These are phyloP conservation scores for Gibbula magus DNA, from an alignment of 2,888 invertebrate species.

Conservation along the genomic window DNA sequence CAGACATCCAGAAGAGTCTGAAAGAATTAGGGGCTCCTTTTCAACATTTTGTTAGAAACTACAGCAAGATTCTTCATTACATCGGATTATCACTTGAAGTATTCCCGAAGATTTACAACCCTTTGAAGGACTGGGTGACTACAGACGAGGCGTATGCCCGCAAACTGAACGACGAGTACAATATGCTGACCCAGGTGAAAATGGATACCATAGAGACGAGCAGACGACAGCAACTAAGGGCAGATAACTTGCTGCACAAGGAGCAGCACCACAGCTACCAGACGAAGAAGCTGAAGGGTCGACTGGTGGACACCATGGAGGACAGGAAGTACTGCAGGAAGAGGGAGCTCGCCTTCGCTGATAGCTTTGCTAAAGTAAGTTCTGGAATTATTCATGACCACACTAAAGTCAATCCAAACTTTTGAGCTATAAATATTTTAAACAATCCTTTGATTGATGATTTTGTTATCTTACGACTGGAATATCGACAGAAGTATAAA, in stretches of 20 bases:
- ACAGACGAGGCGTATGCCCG: slow-evolving; percentile 65
- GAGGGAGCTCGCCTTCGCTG: slow-evolving; percentile 47
- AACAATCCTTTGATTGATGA: too few relatives aligned
- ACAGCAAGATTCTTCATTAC: slow-evolving; percentile 53
- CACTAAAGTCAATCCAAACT: too few relatives aligned
- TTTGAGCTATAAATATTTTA: too few relatives aligned
- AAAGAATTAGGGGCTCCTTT: slow-evolving; percentile 37
- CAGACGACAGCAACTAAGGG: slow-evolving; percentile 43
- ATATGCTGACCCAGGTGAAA: slow-evolving; percentile 46
- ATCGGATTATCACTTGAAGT: slow-evolving; percentile 59
- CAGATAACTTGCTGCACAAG: slow-evolving; percentile 48
- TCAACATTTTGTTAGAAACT: slow-evolving; percentile 53
- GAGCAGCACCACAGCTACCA: slow-evolving; percentile 37
- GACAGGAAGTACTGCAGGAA: slow-evolving; percentile 51
- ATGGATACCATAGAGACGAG: slow-evolving; percentile 46
- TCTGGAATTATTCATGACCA: too few relatives aligned
- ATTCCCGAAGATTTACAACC: slow-evolving; percentile 53
- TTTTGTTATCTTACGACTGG: too few relatives aligned
- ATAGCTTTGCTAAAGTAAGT: slow-evolving; percentile 36
- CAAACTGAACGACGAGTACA: slow-evolving; percentile 59
- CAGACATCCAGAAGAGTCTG: slow-evolving; percentile 35
- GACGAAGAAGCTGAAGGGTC: slow-evolving; percentile 26
- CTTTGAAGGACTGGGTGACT: slow-evolving; percentile 65
- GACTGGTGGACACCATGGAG: slow-evolving; percentile 31
- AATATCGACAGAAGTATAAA: too few relatives aligned